Conservation (phyloP, 1,140 invertebrate species). For the Laupala kohalensis region DNA sequence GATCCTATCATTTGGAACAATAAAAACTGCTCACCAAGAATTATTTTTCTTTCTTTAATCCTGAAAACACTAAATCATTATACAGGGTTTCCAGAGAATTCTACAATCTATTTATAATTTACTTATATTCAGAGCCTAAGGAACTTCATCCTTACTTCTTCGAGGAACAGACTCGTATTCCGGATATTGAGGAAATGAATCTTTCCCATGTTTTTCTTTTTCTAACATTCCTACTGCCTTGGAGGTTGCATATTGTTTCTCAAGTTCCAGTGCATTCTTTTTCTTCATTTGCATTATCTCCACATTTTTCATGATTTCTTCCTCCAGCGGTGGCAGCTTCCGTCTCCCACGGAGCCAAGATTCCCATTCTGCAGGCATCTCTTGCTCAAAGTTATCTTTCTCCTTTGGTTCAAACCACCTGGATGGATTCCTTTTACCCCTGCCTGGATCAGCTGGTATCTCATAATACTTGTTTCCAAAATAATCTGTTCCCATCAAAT, state of each 20-base stretch:
- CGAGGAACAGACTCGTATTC: no score
- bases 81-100: no score
- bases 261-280: slow-evolving; percentile 54
- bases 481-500: slow-evolving; percentile 51
- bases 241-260: slow-evolving; percentile 21
- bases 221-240: neutral
- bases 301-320: slow-evolving; percentile 56
- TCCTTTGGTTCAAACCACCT: slow-evolving; percentile 57
- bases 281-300: slow-evolving; percentile 55
- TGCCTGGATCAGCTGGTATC: slow-evolving; percentile 42
- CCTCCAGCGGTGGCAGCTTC: slow-evolving; percentile 48
- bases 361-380: slow-evolving; percentile 71
- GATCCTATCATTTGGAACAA: no score
- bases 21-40: no score
- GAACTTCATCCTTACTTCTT: no score
- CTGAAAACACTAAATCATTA: no score
- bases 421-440: slow-evolving; percentile 40
- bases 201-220: slow-evolving; percentile 9
- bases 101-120: no score
- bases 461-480: slow-evolving; percentile 73
- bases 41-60: no score
- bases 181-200: slow-evolving; percentile 17
- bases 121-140: no score
- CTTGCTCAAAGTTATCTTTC: slow-evolving; percentile 41
- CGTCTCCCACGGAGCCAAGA: slow-evolving; percentile 62